These are phyloP conservation scores for Diachasma alloeum DNA, from an alignment of 1,140 invertebrate genomes.

Conservation along the genomic window DNA sequence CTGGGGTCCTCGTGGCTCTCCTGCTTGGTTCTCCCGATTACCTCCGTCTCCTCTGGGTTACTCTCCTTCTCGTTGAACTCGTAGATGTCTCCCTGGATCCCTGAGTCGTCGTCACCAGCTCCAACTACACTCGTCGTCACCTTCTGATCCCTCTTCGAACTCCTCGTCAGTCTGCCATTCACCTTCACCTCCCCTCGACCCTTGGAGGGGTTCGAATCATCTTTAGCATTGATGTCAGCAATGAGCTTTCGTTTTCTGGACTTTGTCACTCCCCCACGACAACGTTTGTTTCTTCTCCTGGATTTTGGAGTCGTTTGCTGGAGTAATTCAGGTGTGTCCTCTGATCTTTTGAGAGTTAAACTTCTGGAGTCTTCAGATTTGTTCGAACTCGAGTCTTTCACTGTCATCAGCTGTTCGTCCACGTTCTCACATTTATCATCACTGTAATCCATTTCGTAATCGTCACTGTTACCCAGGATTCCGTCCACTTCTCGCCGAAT, in stretches of 20 bases:
- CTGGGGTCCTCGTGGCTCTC: conserved; percentile 36
- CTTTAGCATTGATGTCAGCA: conserved; percentile 22
- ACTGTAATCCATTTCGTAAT: background rate
- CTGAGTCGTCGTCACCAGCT: conserved; percentile 60
- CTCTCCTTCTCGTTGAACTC: conserved; percentile 62
- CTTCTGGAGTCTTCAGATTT: conserved; percentile 53
- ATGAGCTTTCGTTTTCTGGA: conserved; percentile 43
- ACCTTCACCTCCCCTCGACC: conserved; percentile 24
- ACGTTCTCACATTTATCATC: background rate
- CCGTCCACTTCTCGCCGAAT: background rate
- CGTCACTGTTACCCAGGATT: background rate
- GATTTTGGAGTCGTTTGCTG: conserved; percentile 8
- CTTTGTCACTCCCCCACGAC: conserved; percentile 27
- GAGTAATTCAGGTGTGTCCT: conserved; percentile 14
- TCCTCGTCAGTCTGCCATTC: conserved; percentile 54
- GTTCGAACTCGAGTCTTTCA: conserved; percentile 15
- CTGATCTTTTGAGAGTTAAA: conserved; percentile 53
- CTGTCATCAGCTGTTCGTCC: background rate
- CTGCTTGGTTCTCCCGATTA: conserved; percentile 43
- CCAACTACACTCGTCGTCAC: conserved; percentile 34
- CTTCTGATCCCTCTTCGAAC: conserved; percentile 50
- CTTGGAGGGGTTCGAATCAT: conserved; percentile 16
- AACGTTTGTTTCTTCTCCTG: conserved; percentile 27
- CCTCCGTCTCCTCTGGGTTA: conserved; percentile 55
- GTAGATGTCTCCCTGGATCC: conserved; percentile 63